Evolutionary conservation across 2,888 invertebrate species (phyloP), one percentile per base, ranked within the genome.

Genomic region (Conops quadrifasciatus): DNA sequence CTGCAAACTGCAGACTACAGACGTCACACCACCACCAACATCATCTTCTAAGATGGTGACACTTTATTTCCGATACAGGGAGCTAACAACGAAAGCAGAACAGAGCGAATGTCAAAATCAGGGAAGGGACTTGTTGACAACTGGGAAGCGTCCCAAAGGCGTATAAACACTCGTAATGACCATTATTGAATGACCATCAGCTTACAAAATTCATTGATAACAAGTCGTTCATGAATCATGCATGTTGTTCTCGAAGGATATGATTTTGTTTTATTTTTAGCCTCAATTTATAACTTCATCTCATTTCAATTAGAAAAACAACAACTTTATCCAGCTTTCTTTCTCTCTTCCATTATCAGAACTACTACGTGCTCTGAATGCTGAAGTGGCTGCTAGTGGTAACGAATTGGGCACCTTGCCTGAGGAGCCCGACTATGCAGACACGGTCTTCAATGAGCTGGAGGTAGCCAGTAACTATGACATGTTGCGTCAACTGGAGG

Each of bases 381-480:
- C 80, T 26, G 84, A 84, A 67, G 74, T 80, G 71, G 76, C 77
- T 15, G 76, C 75, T 13, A 76, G 67, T 45, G 76, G 76, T 11
- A 77, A 78, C 66, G 77, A 78, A 43, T 67, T 78, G 68, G 77
- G 75, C 45, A 71, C 76, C 5, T 66, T 75, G 15, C 78, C 78
- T 2, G 75, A 77, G 71, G 80, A 79, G 59, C 76, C 82, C n/a
- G 82, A 85, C 71, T 82, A 83, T 75, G 78, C 81, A 24, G 81
- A 82, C 67, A 80, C 80, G n/a, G 80, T 79, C 1, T 79, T 80
- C 67, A 82, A 80, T 77, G 82, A 84, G 75, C 71, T 83, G 45
- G 83, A 83, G 70, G 73, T 80, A 74, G 81, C 82, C 69, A 82
- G 78, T 71, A 83, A 85, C 76, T 80, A 77, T 67, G 82, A 84